Evolutionary conservation across 1,140 invertebrate species (phyloP).

Genomic region (Neodiprion virginianus): DNA sequence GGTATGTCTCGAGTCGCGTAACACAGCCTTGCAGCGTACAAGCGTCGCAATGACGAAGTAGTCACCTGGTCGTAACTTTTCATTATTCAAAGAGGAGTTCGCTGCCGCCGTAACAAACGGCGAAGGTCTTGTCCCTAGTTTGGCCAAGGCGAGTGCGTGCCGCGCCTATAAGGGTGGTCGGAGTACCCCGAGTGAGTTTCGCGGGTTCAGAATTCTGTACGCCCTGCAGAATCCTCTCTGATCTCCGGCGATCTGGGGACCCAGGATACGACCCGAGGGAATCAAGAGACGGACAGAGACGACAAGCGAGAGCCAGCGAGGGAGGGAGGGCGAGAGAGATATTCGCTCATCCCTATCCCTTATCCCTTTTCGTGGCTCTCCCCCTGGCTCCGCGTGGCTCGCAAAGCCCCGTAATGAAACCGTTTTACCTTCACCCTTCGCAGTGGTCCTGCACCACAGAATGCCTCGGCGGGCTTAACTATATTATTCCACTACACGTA

Average conservation of each 20-base stretch:
- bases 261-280: background rate
- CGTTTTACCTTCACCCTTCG: background rate
- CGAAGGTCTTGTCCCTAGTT: too few species aligned
- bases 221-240: background rate
- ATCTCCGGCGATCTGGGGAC: background rate
- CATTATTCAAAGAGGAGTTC: too few species aligned
- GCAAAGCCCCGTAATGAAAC: conserved; percentile 1
- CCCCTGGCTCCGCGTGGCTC: background rate
- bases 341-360: background rate
- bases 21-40: too few species aligned
- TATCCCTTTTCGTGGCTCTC: background rate
- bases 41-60: too few species aligned
- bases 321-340: background rate
- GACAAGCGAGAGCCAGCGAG: background rate
- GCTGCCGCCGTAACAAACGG: too few species aligned
- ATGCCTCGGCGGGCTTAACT: background rate
- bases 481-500: conserved; percentile 11
- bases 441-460: background rate
- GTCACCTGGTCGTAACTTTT: too few species aligned
- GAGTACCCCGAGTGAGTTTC: background rate
- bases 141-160: too few species aligned
- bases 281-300: background rate
- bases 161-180: background rate
- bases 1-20: too few species aligned
- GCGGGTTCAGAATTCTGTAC: background rate